phyloP scores from a whole-genome alignment of 2,113 vertebrate genomes.

The Eulemur macaco region DNA sequence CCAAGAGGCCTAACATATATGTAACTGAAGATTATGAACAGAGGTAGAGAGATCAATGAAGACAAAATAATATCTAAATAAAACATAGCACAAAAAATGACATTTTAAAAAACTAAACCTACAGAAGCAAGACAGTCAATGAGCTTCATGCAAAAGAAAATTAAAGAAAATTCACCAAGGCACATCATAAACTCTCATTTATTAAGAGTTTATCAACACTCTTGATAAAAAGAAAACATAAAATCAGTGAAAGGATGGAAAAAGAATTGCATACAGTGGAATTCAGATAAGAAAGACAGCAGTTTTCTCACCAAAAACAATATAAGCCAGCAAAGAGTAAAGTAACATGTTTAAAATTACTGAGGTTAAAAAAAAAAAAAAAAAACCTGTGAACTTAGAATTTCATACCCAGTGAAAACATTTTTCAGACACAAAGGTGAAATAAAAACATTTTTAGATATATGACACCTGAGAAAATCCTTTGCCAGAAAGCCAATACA shows the following conservation, averaged over 20 bases:
- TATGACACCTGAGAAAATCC: background rate
- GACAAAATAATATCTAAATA: background rate
- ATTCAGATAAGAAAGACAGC: background rate
- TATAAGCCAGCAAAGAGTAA: background rate
- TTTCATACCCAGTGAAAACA: background rate
- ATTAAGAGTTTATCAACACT: background rate
- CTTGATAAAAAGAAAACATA: background rate
- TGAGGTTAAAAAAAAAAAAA: background rate
- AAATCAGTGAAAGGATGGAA: background rate
- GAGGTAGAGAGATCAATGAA: background rate
- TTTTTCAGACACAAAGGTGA: background rate
- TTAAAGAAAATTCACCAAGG: background rate
- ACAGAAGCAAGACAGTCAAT: background rate
- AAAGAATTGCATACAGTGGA: background rate
- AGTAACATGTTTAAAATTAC: background rate
- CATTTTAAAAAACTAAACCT: background rate
- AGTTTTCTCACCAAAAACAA: background rate
- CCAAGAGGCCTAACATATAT: no score
- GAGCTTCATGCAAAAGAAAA: background rate
- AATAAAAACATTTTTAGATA: background rate
- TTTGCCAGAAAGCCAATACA: background rate
- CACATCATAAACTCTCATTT: background rate
- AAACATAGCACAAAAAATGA: background rate
- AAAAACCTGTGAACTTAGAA: background rate
- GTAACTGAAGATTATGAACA: background rate